A percentile compares a stretch with the other conserved stretches of the same genome.
These are phyloP conservation scores for Cisticola juncidis DNA, from an alignment of 2,113 vertebrate genomes.

Conservation along the genomic window DNA sequence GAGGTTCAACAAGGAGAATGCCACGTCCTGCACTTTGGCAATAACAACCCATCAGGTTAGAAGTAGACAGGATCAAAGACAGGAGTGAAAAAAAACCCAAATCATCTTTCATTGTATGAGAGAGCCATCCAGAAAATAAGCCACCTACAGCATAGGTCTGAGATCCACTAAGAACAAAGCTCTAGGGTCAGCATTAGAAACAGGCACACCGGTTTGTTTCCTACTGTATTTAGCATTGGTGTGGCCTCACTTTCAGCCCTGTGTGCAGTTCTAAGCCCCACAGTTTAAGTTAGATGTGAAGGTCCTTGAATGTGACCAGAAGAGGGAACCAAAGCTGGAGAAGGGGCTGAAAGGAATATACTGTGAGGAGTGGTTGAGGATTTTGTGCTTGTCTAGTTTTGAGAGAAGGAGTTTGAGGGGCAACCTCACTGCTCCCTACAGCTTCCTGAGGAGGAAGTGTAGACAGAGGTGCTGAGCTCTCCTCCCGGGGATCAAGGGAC, in stretches of 20 bases:
- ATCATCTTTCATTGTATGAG: neutral
- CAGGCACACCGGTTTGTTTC: neutral
- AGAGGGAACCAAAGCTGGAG: neutral
- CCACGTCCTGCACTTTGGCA: fast-evolving
- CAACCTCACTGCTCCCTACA: neutral
- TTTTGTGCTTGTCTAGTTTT: neutral
- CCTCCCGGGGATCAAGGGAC: neutral
- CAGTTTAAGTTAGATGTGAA: fast-evolving
- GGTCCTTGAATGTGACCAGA: neutral
- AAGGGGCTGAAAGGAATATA: neutral
- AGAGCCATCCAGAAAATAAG: neutral
- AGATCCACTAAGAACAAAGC: neutral
- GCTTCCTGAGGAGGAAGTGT: neutral
- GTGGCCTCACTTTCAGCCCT: neutral
- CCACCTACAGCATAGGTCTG: neutral
- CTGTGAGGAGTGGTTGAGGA: neutral
- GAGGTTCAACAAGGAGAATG: neutral
- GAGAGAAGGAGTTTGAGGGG: neutral
- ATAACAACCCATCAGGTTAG: neutral
- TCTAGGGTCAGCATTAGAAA: neutral
- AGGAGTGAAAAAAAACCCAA: neutral
- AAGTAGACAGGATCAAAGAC: neutral
- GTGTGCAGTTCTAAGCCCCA: neutral
- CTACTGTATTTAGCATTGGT: neutral
- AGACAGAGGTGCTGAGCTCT: neutral